These are phyloP conservation scores for Toxotes chatareus DNA, from an alignment of 2,113 vertebrate species.

Conservation along the genomic window DNA sequence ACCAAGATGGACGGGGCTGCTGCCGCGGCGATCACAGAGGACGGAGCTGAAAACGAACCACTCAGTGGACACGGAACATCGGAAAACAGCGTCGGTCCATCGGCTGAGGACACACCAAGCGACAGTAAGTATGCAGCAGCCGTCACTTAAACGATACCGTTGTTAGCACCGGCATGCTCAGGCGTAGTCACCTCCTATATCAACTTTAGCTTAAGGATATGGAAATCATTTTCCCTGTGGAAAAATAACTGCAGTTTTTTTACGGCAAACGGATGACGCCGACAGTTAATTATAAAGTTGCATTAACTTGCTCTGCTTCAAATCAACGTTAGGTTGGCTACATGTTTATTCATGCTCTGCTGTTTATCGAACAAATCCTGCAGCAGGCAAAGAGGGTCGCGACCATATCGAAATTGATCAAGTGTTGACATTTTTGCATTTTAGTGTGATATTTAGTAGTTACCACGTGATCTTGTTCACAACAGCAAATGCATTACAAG, in stretches of 20 bases:
- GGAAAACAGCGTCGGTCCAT: neutral
- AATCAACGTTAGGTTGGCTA: too few species aligned
- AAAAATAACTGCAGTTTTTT: neutral
- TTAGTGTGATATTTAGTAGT: neutral
- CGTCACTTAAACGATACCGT: neutral
- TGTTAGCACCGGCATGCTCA: neutral
- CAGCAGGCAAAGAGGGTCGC: neutral
- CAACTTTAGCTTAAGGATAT: neutral
- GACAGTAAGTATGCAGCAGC: constrained; percentile 42
- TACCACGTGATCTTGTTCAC: neutral
- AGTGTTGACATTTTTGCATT: neutral
- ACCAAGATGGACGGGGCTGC: constrained; percentile 74
- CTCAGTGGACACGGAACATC: neutral
- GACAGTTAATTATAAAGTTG: neutral
- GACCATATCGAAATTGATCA: neutral
- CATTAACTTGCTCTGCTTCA: neutral
- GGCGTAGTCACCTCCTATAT: neutral
- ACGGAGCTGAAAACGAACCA: constrained; percentile 19
- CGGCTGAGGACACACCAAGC: neutral
- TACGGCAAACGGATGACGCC: neutral
- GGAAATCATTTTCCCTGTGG: neutral
- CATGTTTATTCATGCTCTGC: neutral
- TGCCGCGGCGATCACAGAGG: constrained; percentile 22
- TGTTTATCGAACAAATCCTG: neutral
- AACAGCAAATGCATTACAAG: neutral